phyloP scores from a whole-genome alignment of 2,888 invertebrate species.

The Pemphredon lugubris region DNA sequence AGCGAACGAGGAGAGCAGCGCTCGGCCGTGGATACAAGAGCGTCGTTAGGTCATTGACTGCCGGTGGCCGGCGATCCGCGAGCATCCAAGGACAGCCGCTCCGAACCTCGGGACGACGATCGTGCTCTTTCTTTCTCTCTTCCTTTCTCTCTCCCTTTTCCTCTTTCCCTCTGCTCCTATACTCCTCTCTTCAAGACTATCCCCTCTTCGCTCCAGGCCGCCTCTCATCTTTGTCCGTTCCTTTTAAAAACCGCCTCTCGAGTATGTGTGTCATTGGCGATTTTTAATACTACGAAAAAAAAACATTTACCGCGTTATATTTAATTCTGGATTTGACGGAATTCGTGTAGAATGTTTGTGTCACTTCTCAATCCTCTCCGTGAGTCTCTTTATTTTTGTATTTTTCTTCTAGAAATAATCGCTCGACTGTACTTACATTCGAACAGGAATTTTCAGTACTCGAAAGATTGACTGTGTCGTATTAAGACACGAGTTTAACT shows the following conservation, averaged over 20 bases:
- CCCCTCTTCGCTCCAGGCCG: not conserved
- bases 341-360: too few relatives aligned
- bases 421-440: too few relatives aligned
- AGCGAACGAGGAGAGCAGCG: constrained; percentile 56
- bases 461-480: too few relatives aligned
- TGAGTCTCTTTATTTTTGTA: too few relatives aligned
- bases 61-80: constrained; percentile 79
- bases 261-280: not conserved
- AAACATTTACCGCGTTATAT: too few relatives aligned
- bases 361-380: too few relatives aligned
- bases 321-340: too few relatives aligned
- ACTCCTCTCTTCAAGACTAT: not conserved
- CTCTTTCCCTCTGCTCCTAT: not conserved
- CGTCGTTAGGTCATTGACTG: constrained; percentile 80
- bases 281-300: not conserved
- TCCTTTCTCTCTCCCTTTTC: constrained; percentile 21
- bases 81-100: constrained; percentile 80
- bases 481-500: too few relatives aligned
- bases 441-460: too few relatives aligned
- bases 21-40: constrained; percentile 73
- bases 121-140: constrained; percentile 13
- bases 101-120: constrained; percentile 62
- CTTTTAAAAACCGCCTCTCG: not conserved
- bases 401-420: too few relatives aligned
- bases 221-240: too few relatives aligned